These are phyloP conservation scores for Bombycilla garrulus DNA, from an alignment of 2,113 vertebrate genomes.

Conservation along the genomic window DNA sequence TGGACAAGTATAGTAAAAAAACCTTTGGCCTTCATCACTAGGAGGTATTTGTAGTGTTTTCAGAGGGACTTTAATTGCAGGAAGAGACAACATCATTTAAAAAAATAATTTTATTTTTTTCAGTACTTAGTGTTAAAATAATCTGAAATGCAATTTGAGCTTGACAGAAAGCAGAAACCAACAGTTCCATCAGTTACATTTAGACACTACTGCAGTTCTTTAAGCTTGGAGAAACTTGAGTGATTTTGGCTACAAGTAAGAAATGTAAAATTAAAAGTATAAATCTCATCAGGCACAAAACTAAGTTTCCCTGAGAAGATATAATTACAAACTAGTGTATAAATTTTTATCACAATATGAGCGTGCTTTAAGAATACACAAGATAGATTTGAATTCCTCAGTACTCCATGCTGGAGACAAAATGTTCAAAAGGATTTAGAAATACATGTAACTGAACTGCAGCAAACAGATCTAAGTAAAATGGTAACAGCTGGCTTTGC, in stretches of 20 bases:
- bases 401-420: not conserved
- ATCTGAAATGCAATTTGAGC: not conserved
- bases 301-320: slow-evolving; percentile 68
- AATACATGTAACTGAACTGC: not conserved
- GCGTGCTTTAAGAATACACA: not conserved
- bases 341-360: not conserved
- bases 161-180: not conserved
- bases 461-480: not conserved
- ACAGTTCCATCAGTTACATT: not conserved
- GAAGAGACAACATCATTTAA: not conserved
- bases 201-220: not conserved
- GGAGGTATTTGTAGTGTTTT: not conserved
- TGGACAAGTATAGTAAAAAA: not conserved
- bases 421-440: not conserved
- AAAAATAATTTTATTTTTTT: slow-evolving; percentile 56
- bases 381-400: not conserved
- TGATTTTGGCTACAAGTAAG: not conserved
- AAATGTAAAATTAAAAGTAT: not conserved
- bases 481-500: slow-evolving; percentile 20
- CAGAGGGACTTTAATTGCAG: not conserved
- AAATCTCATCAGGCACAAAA: slow-evolving; percentile 28
- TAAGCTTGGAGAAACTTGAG: not conserved
- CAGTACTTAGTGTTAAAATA: not conserved
- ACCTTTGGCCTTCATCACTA: not conserved
- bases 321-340: not conserved